Base-by-base conservation (phyloP, 2,113 vertebrate genomes). In the Proterorhinus semilunaris region DNA sequence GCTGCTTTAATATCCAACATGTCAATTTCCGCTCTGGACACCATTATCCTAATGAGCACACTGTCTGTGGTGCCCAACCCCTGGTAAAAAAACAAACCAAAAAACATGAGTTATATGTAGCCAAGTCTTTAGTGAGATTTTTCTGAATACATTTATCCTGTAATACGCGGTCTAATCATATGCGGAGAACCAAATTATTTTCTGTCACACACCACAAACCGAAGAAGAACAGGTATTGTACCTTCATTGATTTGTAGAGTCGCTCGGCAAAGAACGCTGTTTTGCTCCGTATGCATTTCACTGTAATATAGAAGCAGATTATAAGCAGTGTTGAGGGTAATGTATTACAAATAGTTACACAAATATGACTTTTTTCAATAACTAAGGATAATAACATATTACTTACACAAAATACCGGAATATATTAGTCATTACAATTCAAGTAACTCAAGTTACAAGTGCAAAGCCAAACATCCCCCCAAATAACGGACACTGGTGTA, bases 211-310 rank as follows among this genome's bases (percentile, higher is more conserved):
- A 8, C 36, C 58, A 10, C 36, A 21, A n/a, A 55, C 16, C 36
- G n/a, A 4, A 45, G 9, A 6, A 62, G 8, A 8, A 16, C 4
- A 10, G 4, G 61, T 11, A 48, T 16, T 11, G 44, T 92, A 99
- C 98, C 96, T 98, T 99, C 97, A 99, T 98, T 58, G 98, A 98
- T 89, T 95, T 96, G 84, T 98, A 96, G 62, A 99, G 79, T 27
- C 94, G 91, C 78, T 98, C 96, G 21, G 98, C 98, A 88, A 99
- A 99, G 88, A 96, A 99, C 0, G 92, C 93, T 1, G 92, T 87
- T 76, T 91, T 97, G 79, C 82, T 95, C 82, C 84, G 92, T 17
- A 94, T 0, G 82, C 95, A 95, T 72, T 95, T 98, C 15, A 99
- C 98, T 99, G 92, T 6, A 82, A 74, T 71, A 53, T 13, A 87